Base-by-base conservation (phyloP, 2,888 invertebrate species). In the Torymus aiolomorphi region DNA sequence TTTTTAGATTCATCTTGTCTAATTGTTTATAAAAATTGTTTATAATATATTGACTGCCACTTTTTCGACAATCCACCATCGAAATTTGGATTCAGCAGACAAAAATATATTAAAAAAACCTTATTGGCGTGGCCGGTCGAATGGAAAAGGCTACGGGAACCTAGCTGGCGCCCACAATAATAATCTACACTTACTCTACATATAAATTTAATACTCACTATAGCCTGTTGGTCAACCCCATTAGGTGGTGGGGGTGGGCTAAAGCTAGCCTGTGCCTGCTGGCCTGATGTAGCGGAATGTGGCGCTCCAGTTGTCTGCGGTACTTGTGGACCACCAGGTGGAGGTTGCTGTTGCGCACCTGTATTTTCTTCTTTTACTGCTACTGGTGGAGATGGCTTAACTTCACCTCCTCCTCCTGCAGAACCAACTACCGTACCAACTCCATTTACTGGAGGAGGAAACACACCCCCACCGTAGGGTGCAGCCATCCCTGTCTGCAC, bases 401-500 rank as follows among this genome's bases (percentile, higher is more conserved):
- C 89, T 12, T 89, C 92, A 86, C 92, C 91, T 86, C 92, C 91
- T 84, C 92, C 89, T 84, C 92, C 91, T 87, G 88, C 86, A 86
- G 92, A 92, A 91, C 91, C 87, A 84, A 91, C 89, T 83, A 91
- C 87, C 84, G 91, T 89, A 80, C 89, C 88, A 31, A 91, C 88
- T 84, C 91, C 88, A 91, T 93, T 86, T 90, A 90, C 93, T 88
- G 90, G 92, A 89, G 93, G 92, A 75, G 93, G 93, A 84, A 93
- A 93, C 84, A 93, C 93, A 84, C 90, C 89, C 87, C 91, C 91
- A 85, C 92, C 92, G 85, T 94, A 95, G 91, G 94, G 94, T 92
- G 92, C 92, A 91, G 94, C 94, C 94, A 96, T 95, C 90, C 96
- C 96, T 92, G 96, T 95, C 93, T 97, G 96, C 92, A 97, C 97